Evolutionary conservation across 2,113 vertebrate genomes (phyloP).

Genomic region (Tauraco erythrolophus): DNA sequence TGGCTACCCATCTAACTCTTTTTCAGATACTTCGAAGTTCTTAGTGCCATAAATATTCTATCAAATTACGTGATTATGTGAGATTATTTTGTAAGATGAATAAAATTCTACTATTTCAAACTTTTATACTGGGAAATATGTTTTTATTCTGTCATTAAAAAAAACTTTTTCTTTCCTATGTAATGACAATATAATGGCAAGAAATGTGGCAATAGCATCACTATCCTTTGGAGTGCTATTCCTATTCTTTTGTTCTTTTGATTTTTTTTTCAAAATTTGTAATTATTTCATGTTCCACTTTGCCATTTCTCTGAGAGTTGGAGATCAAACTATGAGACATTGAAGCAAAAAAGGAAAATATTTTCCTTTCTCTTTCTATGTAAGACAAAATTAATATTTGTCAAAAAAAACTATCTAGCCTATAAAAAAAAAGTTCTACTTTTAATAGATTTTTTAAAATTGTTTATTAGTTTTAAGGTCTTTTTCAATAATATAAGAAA

Average conservation of each 20-base stretch:
- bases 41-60: background rate
- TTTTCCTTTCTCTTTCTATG: background rate
- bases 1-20: accelerated
- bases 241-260: background rate
- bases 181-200: background rate
- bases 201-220: background rate
- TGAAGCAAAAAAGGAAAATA: background rate
- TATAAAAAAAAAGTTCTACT: background rate
- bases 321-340: background rate
- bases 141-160: background rate
- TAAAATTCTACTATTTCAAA: background rate
- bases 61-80: background rate
- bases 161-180: background rate
- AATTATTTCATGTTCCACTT: background rate
- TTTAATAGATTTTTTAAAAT: background rate
- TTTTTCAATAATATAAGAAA: background rate
- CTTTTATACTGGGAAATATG: background rate
- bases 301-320: background rate
- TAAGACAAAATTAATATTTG: background rate
- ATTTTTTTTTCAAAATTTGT: background rate
- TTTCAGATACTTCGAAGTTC: background rate
- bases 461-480: background rate
- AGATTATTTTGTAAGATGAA: background rate
- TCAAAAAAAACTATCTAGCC: background rate
- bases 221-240: background rate